Evolutionary conservation across 2,797 vertebrate genomes (phyloP).

Genomic region (Platyrinchus mystaceus): DNA sequence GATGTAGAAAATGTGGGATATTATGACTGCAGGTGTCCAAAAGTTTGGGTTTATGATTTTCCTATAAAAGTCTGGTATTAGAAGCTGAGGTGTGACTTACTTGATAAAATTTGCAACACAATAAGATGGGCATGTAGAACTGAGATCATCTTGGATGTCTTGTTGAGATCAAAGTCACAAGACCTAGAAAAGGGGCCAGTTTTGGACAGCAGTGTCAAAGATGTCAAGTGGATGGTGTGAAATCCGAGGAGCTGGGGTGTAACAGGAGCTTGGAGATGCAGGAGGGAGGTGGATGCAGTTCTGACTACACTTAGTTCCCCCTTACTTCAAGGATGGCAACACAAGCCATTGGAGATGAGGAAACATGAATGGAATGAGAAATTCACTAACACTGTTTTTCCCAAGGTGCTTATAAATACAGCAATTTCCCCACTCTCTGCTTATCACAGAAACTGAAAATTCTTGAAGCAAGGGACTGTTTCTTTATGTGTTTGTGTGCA

Average conservation of each 20-base stretch:
- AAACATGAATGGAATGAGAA: background rate
- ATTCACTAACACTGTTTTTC: background rate
- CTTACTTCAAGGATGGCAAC: background rate
- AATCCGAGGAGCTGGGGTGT: background rate
- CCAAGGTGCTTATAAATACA: background rate
- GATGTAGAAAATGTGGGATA: background rate
- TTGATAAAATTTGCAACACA: background rate
- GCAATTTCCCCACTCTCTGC: background rate
- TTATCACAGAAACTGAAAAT: background rate
- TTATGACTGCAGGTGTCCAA: background rate
- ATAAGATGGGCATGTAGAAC: background rate
- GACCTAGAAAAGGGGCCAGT: background rate
- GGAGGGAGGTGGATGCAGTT: background rate
- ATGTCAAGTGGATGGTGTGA: background rate
- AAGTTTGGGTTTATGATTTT: background rate
- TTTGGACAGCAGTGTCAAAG: background rate
- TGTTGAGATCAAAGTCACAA: background rate
- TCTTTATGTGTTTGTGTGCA: background rate
- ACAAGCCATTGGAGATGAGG: background rate
- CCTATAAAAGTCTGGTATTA: background rate
- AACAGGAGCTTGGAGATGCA: background rate
- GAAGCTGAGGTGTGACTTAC: background rate
- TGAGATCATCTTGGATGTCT: background rate
- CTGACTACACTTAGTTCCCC: background rate
- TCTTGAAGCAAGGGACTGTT: background rate